Evolutionary conservation across 1,140 invertebrate genomes (phyloP).

Genomic region (Caenorhabditis inopinata): DNA sequence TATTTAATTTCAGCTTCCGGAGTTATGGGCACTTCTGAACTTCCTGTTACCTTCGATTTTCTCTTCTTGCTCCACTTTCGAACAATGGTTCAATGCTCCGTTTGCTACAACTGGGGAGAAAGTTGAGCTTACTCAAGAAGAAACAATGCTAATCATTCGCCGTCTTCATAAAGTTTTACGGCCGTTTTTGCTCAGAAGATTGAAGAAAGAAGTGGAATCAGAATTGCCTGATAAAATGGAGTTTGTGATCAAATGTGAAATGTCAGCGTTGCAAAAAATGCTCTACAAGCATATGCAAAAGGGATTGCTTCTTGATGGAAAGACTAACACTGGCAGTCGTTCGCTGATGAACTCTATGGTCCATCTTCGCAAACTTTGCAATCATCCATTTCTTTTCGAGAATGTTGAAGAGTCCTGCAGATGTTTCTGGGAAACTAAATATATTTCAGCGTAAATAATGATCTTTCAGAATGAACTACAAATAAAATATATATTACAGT

Average conservation of each 20-base stretch:
- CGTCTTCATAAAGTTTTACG: conserved; percentile 94
- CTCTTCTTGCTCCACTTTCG: conserved; percentile 92
- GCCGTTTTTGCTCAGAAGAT: conserved; percentile 88
- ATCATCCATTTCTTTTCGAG: conserved; percentile 99
- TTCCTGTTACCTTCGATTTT: conserved; percentile 99
- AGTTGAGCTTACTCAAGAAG: conserved; percentile 92
- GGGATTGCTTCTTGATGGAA: conserved; percentile 61
- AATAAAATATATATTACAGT: no score
- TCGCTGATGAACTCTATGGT: conserved; percentile 99
- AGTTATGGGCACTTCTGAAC: conserved; percentile 99
- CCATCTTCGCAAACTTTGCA: conserved; percentile 93
- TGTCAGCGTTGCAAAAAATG: conserved; percentile 93
- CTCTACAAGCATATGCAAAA: conserved; percentile 97
- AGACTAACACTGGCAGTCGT: conserved; percentile 74
- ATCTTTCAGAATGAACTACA: no score
- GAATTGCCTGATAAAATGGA: conserved; percentile 99
- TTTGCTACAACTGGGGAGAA: conserved; percentile 92
- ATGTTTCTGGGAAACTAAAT: conserved; percentile 54
- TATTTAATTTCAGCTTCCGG: conserved; percentile 99
- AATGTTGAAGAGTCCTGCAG: conserved; percentile 89
- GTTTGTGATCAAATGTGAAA: conserved; percentile 89
- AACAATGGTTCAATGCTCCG: conserved; percentile 98
- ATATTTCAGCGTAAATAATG: background rate
- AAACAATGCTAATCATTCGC: conserved; percentile 90
- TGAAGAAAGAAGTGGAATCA: conserved; percentile 97